Conservation (phyloP, 1,140 invertebrate genomes). For the Drosophila carrolli region DNA sequence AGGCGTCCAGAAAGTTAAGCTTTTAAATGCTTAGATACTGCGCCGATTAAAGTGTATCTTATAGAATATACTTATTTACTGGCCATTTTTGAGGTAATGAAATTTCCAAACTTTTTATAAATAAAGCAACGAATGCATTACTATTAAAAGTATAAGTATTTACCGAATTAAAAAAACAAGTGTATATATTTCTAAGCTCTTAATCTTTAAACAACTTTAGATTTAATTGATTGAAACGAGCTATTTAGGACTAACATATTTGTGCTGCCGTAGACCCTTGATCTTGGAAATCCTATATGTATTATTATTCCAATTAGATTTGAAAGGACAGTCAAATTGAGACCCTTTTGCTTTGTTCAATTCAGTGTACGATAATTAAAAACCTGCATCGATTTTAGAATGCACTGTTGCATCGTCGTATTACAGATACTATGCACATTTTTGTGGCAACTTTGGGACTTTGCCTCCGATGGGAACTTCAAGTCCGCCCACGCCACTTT, state of each 20-base stretch:
- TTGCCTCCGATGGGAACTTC: conserved; percentile 53
- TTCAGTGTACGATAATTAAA: not conserved
- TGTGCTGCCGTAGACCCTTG: not conserved
- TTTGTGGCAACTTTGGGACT: conserved; percentile 24
- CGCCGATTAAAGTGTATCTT: too few species aligned
- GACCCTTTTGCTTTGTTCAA: not conserved
- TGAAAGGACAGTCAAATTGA: not conserved
- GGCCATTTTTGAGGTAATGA: too few species aligned
- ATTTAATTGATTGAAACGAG: too few species aligned
- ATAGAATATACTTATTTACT: too few species aligned
- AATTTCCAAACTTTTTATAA: too few species aligned
- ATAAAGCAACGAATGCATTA: too few species aligned
- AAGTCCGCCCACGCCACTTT: conserved; percentile 68
- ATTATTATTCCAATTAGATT: not conserved
- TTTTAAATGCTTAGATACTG: too few species aligned
- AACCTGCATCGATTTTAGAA: conserved; percentile 34
- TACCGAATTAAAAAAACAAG: too few species aligned
- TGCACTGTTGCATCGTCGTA: conserved; percentile 62
- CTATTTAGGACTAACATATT: not conserved
- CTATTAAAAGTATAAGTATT: too few species aligned
- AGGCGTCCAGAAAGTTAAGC: too few species aligned
- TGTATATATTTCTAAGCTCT: too few species aligned
- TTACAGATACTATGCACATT: conserved; percentile 37
- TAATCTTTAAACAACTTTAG: too few species aligned
- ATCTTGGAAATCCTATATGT: not conserved